Base-by-base conservation (phyloP, 2,888 invertebrate genomes). In the Lymantria monacha region DNA sequence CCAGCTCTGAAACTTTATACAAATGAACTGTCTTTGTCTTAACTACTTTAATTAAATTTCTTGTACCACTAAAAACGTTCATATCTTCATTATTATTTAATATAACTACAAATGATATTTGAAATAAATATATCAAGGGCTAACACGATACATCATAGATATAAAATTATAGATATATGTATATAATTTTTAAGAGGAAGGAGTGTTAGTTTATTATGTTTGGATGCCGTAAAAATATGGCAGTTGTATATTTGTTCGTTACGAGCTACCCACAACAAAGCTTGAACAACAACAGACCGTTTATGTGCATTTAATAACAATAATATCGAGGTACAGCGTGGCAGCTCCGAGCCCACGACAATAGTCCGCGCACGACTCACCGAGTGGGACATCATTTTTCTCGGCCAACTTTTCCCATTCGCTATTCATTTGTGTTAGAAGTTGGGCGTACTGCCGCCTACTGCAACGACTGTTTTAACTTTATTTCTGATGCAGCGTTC, bases 351-450 rank as follows among this genome's bases (percentile, higher is more conserved):
- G 74, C 66, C 72, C 68, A 66, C 74, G 78, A 85, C 84, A 85
- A 84, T 82, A 72, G 78, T 66, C 74, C 69, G 70, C 65, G 67
- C 74, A 68, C 72, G 68, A 69, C 75, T 76, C 74, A 71, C 65
- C 81, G 82, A 82, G 77, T 83, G 84, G 84, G 85, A 87, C 90
- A 89, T 87, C 87, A 88, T 90, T 91, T 91, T 91, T 90, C 88
- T 87, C 86, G 73, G 72, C 78, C 81, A 91, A 91, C 91, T 91
- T 91, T 90, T 81, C 88, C 87, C 88, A 90, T 90, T 91, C 89
- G 85, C 87, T 91, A 90, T 91, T 91, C 91, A 91, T 91, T 90
- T 88, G 88, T 87, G 90, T 91, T 90, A 89, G 88, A 90, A 91
- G 90, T 90, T 91, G 79, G 79, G 64, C 88, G 85, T 86, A 72